A percentile compares a stretch with the other conserved stretches of the same genome.
phyloP scores from a whole-genome alignment of 2,113 vertebrate species.

The Pyrgilauda ruficollis region DNA sequence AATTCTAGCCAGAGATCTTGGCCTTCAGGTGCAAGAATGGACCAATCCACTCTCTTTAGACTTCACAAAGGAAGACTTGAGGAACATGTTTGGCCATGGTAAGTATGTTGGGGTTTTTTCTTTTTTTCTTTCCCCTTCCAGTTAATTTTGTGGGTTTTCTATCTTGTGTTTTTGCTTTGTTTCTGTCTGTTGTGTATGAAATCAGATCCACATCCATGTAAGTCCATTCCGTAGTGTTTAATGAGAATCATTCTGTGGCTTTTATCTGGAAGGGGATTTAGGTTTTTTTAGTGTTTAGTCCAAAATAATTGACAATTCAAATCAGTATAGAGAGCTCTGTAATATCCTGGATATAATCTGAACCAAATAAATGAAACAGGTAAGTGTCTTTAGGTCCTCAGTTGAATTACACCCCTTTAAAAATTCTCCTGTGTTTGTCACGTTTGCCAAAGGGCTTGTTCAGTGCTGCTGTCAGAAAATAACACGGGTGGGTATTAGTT shows the following conservation, averaged over 20 bases:
- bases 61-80: constrained; percentile 76
- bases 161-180: not conserved
- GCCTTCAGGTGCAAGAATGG: constrained; percentile 89
- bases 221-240: not conserved
- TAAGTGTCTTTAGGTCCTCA: not conserved
- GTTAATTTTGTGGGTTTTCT: not conserved
- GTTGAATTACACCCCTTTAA: not conserved
- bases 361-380: not conserved
- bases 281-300: not conserved
- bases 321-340: not conserved
- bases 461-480: not conserved
- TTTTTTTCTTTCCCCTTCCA: not conserved
- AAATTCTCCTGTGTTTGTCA: not conserved
- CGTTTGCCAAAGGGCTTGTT: not conserved
- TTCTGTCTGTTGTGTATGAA: not conserved
- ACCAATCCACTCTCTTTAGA: constrained; percentile 83
- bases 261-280: not conserved
- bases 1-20: constrained; percentile 80
- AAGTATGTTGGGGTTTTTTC: not conserved
- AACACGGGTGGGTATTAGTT: not conserved
- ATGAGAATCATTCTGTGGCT: not conserved
- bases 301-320: not conserved
- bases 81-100: constrained; percentile 75
- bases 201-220: not conserved
- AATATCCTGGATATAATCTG: not conserved